Base-by-base conservation (phyloP, 2,888 invertebrate genomes). In the Epinotia bilunana region DNA sequence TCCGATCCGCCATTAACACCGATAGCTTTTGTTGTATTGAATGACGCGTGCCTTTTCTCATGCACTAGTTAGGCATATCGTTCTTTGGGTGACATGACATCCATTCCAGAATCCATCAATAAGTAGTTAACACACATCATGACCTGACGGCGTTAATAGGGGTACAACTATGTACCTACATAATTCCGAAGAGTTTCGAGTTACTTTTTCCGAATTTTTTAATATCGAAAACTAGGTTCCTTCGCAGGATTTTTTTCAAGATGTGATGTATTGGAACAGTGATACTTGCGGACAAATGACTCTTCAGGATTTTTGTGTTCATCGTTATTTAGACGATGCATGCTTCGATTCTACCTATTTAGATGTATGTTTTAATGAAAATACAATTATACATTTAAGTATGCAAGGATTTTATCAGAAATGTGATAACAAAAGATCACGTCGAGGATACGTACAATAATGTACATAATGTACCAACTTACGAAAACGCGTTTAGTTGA, bases 41-140 rank as follows among this genome's bases (percentile, higher is more conserved):
- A 23, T 23, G 74, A 71, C 70, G 77, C 79, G 78, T 78, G 73
- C 80, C 71, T 79, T 77, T 85, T 86, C 85, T 79, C 83, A 85
- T 83, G 84, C 71, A 81, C 85, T 73, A 81, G 75, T 82, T 85
- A 6, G 58, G 58, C n/a, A 18, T 43, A 16, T 58, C 68, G 43
- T 69, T 69, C 69, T 69, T 69, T 57, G 20, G 58, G 58, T 68
- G 68, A 60, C 69, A 65, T 49, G 49, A 53, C 49, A 49, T 28
- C 23, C 43, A 49, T 23, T n/a, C 1, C 63, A 63, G 20, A 23
- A 39, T 62, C 13, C 62, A 63, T 63, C 60, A 60, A 16, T 53
- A 12, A 28, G 4, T 49, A 13, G n/a, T 55, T n/a, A 18, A 18
- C 13, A 18, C 55, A 55, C 4, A 13, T 46, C 46, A 46, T 46